These are phyloP conservation scores for Felis catus DNA, from an alignment of 2,113 vertebrate species.

Conservation along the genomic window DNA sequence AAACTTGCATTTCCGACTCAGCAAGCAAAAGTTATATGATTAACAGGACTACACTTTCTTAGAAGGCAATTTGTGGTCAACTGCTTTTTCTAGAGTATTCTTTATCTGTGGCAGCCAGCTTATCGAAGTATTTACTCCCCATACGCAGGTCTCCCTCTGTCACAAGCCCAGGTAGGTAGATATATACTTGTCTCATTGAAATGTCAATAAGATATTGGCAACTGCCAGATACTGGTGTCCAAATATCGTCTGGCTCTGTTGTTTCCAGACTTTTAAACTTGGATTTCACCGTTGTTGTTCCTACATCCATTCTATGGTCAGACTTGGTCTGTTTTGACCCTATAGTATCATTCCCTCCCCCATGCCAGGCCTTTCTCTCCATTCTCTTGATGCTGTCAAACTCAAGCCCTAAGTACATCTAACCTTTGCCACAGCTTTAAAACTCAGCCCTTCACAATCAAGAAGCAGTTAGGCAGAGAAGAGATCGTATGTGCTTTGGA, in stretches of 20 bases:
- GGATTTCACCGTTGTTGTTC: not conserved
- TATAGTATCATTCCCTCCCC: not conserved
- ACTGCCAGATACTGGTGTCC: not conserved
- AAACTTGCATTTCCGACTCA: constrained; percentile 47
- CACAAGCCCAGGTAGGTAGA: not conserved
- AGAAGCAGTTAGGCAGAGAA: not conserved
- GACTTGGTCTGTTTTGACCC: not conserved
- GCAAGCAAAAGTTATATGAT: not conserved
- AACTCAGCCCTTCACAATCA: not conserved
- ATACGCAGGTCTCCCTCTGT: not conserved
- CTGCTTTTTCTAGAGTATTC: not conserved
- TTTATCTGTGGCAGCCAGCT: not conserved
- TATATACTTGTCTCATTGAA: not conserved
- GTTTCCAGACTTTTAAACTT: constrained; percentile 9
- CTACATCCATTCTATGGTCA: not conserved
- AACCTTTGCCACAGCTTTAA: not conserved
- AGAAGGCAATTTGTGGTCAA: not conserved
- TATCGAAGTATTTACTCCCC: not conserved
- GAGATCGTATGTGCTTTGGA: not conserved
- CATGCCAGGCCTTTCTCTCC: not conserved
- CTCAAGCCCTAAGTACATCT: not conserved
- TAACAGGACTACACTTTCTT: not conserved
- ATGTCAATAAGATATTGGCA: not conserved
- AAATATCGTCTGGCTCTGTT: not conserved
- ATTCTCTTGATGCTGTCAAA: not conserved